Conservation (phyloP, 2,797 vertebrate species). For the Pyrrhura leucotis region DNA sequence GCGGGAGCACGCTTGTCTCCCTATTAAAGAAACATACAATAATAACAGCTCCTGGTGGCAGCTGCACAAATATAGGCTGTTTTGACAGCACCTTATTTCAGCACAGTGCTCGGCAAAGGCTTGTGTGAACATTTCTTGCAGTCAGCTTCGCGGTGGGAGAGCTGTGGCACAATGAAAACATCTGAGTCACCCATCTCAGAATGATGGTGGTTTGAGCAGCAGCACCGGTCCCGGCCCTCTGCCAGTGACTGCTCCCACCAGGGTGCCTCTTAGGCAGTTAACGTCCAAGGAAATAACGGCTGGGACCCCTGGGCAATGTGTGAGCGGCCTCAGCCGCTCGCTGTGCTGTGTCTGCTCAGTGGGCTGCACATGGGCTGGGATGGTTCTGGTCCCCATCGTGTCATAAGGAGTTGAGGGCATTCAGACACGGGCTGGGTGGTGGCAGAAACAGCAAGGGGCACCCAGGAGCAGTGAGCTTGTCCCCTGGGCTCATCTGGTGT, state of each 20-base stretch:
- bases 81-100: constrained; percentile 46
- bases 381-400: not conserved
- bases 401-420: accelerated
- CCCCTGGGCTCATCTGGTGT: not conserved
- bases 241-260: not conserved
- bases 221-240: not conserved
- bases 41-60: constrained; percentile 4
- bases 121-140: not conserved
- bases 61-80: not conserved
- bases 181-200: not conserved
- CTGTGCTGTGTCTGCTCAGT: accelerated
- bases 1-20: not conserved
- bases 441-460: not conserved
- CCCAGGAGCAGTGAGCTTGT: not conserved
- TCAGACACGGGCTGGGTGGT: not conserved
- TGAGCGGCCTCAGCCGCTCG: not conserved
- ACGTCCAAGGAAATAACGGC: not conserved
- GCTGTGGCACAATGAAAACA: not conserved
- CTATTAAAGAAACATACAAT: not conserved
- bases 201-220: not conserved
- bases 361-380: not conserved
- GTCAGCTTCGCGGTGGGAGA: not conserved
- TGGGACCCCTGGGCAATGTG: not conserved
- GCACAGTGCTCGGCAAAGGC: not conserved
- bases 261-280: not conserved